Evolutionary conservation across 2,888 invertebrate genomes (phyloP).

Genomic region (Incurvaria masculella): DNA sequence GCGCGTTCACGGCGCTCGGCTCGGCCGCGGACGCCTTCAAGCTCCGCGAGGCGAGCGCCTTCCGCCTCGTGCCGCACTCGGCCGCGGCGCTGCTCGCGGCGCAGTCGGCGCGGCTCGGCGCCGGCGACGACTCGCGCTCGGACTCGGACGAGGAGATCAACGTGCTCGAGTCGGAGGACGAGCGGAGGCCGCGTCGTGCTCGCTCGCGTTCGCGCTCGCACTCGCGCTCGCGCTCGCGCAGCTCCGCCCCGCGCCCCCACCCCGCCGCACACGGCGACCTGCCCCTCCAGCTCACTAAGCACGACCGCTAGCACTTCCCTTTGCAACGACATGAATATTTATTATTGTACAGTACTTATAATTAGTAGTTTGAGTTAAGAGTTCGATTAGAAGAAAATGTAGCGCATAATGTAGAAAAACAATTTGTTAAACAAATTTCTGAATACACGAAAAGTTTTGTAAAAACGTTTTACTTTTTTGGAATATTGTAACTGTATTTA

Average conservation of each 20-base stretch:
- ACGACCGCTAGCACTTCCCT: conserved; percentile 54
- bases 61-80: conserved; percentile 62
- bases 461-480: too few relatives aligned
- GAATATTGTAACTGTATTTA: too few relatives aligned
- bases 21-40: conserved; percentile 59
- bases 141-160: conserved; percentile 80
- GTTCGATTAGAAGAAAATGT: too few relatives aligned
- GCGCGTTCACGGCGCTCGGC: conserved; percentile 79
- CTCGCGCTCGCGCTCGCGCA: conserved; percentile 44
- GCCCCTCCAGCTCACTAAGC: conserved; percentile 69
- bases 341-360: neutral
- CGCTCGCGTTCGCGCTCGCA: conserved; percentile 39
- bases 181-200: too few relatives aligned
- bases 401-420: too few relatives aligned
- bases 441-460: too few relatives aligned
- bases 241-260: conserved; percentile 41
- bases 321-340: neutral
- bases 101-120: conserved; percentile 51
- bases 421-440: too few relatives aligned
- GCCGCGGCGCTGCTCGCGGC: conserved; percentile 77
- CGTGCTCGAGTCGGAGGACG: conserved; percentile 75
- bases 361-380: neutral
- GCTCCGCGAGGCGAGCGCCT: conserved; percentile 41
- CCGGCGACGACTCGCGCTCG: conserved; percentile 47
- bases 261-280: conserved; percentile 42